Evolutionary conservation across 2,113 vertebrate species (phyloP), one percentile per base, ranked within the genome.

Genomic region (Microtus oregoni): DNA sequence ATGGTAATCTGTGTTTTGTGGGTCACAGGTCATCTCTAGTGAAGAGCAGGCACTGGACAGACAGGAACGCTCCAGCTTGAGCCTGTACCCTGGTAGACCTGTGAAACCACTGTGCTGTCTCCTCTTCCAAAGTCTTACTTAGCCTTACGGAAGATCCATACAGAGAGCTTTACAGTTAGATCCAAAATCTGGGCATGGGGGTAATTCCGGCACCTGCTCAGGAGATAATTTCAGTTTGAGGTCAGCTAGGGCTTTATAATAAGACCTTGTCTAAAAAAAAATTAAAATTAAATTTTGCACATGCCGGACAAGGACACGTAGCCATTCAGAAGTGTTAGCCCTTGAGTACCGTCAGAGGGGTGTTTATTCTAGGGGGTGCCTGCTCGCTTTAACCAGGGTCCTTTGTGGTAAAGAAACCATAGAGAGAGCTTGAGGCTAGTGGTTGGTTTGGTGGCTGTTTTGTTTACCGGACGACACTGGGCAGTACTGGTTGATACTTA

Each of bases 301-400:
- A 28, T 30, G 28, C 58, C 58, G 28, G 65, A 67, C 65, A 67
- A 30, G 32, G 67, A 14, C 28, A 12, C 52, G 10, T 63, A 1
- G 32, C 5, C 58, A 28, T 55, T 65, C 30, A 44, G 11, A 79
- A n/a, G 12, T 32, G 30, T 79, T 79, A 79, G 28, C 19, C 28
- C 3, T 0, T 78, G 13, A 20, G 28, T 30, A 3, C 68, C 15
- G 11, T 26, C 15, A 24, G 35, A 70, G 1, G 15, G 41, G 19
- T 50, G 17, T 47, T 35, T 44, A 17, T 73, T 32, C 35, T 50
- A 38, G 79, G 55, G 15, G 7, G 0, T 6, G 0, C 15, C 0
- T 26, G 24, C 6, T 9, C 44, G 28, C n/a, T 58, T 63, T 2
- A 72, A 68, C 91, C 76, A 22, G 72, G 26, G 13, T 41, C 50